Percentiles rank a stretch among this genome's conserved stretches.
Evolutionary conservation across 2,113 vertebrate species (phyloP).

Genomic region (Melanotaenia duboulayi): DNA sequence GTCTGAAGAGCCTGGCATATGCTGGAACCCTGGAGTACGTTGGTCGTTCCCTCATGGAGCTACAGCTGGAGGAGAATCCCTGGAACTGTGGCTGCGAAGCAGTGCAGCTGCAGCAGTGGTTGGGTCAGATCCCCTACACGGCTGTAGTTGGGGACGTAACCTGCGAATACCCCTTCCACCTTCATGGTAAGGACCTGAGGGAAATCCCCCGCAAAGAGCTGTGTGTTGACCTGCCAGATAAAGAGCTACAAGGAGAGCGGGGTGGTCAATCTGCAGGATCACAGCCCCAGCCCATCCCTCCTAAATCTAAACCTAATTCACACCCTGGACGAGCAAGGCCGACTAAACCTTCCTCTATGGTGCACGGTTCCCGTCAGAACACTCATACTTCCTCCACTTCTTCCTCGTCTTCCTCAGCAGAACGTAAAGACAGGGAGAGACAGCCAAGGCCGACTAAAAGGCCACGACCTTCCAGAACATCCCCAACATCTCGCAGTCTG

Average conservation of each 20-base stretch:
- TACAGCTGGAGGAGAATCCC: slow-evolving; percentile 98
- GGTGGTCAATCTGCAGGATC: slow-evolving; percentile 86
- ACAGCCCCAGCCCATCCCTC: slow-evolving; percentile 67
- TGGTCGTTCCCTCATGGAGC: slow-evolving; percentile 95
- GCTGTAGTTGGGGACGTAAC: slow-evolving; percentile 97
- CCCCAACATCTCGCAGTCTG: slow-evolving; percentile 89
- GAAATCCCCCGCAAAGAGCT: slow-evolving; percentile 94
- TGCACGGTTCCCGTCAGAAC: slow-evolving; percentile 92
- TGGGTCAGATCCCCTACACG: slow-evolving; percentile 95
- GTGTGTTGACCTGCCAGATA: slow-evolving; percentile 86
- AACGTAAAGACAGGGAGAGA: slow-evolving; percentile 89
- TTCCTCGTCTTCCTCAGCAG: slow-evolving; percentile 86
- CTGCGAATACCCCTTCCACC: slow-evolving; percentile 97
- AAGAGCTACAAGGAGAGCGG: slow-evolving; percentile 83
- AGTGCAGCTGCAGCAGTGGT: slow-evolving; percentile 93
- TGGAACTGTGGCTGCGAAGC: slow-evolving; percentile 98
- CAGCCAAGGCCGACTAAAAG: slow-evolving; percentile 91
- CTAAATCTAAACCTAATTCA: slow-evolving; percentile 75
- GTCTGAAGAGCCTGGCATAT: slow-evolving; percentile 94
- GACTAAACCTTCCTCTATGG: slow-evolving; percentile 95
- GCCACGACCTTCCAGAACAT: slow-evolving; percentile 88
- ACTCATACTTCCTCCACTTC: slow-evolving; percentile 83
- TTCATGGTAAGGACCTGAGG: slow-evolving; percentile 96
- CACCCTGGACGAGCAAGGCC: slow-evolving; percentile 90
- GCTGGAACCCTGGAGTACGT: slow-evolving; percentile 95